Evolutionary conservation across 2,113 vertebrate species (phyloP).

Genomic region (Leucopternis melanops): DNA sequence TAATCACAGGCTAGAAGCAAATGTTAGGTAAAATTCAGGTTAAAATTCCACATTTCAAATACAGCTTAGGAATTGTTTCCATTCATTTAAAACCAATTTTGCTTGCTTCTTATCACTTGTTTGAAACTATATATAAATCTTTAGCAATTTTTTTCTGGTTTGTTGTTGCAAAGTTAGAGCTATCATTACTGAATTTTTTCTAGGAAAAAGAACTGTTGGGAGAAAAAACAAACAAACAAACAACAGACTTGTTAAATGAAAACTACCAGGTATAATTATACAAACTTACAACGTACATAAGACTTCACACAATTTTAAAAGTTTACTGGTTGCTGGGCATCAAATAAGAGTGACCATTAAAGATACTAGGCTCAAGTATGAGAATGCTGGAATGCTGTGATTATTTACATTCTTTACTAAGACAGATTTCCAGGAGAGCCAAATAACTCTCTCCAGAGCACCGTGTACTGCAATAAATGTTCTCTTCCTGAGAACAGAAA

Average conservation of each 20-base stretch:
- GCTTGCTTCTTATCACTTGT: background rate
- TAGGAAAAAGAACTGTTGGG: background rate
- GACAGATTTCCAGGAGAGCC: background rate
- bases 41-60: background rate
- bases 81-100: background rate
- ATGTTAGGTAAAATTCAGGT: background rate
- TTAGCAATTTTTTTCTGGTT: background rate
- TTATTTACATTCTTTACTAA: background rate
- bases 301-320: background rate
- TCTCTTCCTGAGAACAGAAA: background rate
- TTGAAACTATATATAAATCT: background rate
- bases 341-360: background rate
- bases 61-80: background rate
- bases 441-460: background rate
- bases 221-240: background rate
- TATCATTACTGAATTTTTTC: background rate
- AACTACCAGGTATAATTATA: background rate
- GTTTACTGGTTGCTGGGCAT: background rate
- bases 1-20: background rate
- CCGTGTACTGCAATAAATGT: rapidly evolving
- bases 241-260: background rate
- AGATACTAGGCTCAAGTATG: background rate
- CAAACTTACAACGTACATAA: background rate
- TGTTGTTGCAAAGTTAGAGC: background rate
- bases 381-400: background rate